Percentiles rank a stretch among this genome's conserved stretches.
phyloP scores from a whole-genome alignment of 2,888 invertebrate genomes.

The Leptinotarsa rubiginosa region DNA sequence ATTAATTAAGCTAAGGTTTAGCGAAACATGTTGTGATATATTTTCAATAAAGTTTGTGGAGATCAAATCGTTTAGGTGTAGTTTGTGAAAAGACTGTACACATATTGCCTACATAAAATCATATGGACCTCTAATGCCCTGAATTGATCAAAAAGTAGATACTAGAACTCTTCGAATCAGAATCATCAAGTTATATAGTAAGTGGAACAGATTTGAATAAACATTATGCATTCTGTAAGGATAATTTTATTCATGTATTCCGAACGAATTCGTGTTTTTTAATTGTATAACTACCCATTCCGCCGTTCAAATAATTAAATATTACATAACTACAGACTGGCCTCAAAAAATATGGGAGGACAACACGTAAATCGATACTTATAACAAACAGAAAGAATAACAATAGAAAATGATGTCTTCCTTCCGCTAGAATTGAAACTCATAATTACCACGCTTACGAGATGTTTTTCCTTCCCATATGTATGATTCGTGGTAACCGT shows the following conservation, averaged over 20 bases:
- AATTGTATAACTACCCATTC: not conserved
- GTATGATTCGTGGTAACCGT: no score
- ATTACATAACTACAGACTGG: not conserved
- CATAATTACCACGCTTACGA: no score
- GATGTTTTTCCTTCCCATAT: no score
- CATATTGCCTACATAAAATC: no score
- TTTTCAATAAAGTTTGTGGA: no score
- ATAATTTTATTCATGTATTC: constrained; percentile 9
- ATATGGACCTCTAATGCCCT: no score
- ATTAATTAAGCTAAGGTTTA: no score
- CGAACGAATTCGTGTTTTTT: not conserved
- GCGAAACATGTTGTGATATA: no score
- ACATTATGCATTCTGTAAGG: not conserved
- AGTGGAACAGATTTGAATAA: not conserved
- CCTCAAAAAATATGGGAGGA: not conserved
- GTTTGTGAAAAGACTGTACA: no score
- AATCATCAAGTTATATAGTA: not conserved
- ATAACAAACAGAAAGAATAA: not conserved
- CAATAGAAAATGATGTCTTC: not conserved
- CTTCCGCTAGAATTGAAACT: no score
- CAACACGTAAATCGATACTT: not conserved
- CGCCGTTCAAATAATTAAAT: not conserved
- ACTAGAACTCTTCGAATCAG: not conserved
- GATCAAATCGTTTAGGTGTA: no score
- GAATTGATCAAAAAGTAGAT: no score